Evolutionary conservation across 1,140 invertebrate species (phyloP).

Genomic region (Leguminivora glycinivorella): DNA sequence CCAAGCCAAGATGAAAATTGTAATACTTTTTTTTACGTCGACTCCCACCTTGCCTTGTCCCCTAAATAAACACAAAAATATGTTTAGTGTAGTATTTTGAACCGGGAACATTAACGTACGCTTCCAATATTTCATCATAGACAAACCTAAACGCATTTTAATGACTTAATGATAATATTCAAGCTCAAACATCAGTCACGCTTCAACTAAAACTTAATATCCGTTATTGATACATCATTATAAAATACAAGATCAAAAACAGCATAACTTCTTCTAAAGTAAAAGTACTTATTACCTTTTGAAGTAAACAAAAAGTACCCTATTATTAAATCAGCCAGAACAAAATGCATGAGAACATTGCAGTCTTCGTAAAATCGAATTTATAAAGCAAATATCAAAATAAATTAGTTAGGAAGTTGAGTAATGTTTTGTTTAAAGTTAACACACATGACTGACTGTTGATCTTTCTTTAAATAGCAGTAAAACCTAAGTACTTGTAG

Average conservation of each 20-base stretch:
- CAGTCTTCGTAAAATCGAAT: slow-evolving; percentile 64
- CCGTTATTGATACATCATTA: slow-evolving; percentile 19
- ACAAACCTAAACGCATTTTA: slow-evolving; percentile 22
- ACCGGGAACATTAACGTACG: not conserved
- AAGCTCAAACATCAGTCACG: slow-evolving; percentile 23
- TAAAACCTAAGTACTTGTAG: no score
- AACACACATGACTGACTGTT: no score
- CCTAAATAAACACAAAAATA: no score
- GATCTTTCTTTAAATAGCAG: no score
- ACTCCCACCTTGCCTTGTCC: no score
- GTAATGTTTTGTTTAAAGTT: slow-evolving; percentile 50
- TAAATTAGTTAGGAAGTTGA: slow-evolving; percentile 69
- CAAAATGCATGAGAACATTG: slow-evolving; percentile 46
- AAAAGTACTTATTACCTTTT: not conserved
- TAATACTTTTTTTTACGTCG: no score
- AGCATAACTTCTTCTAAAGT: not conserved
- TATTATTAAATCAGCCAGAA: slow-evolving; percentile 37
- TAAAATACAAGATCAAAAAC: not conserved
- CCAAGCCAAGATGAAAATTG: no score
- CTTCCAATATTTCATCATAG: not conserved
- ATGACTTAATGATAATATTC: slow-evolving; percentile 22
- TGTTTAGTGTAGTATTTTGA: not conserved
- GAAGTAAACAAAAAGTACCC: not conserved
- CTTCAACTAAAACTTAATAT: slow-evolving; percentile 23
- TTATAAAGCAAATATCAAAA: slow-evolving; percentile 70